Conservation (phyloP, 2,113 vertebrate species). For the Prolemur simus region DNA sequence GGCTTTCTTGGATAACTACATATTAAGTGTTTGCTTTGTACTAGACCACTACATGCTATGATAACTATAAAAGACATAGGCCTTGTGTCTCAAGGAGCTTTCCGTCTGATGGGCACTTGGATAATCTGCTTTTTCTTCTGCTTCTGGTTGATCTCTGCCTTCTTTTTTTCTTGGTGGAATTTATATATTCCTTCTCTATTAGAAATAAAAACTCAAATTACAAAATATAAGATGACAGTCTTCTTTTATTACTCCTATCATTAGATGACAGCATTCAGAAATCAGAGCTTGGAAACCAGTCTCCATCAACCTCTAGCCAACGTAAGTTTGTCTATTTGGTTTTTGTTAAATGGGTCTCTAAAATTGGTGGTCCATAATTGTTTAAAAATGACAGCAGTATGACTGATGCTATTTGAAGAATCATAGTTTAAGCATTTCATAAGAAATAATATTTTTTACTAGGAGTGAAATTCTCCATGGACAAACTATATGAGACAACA, state of each 20-base stretch:
- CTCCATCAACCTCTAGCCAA: constrained; percentile 22
- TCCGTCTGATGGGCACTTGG: neutral
- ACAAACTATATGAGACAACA: neutral
- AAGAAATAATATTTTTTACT: neutral
- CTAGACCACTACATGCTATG: neutral
- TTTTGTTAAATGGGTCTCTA: neutral
- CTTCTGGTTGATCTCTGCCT: neutral
- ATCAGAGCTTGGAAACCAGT: constrained; percentile 42
- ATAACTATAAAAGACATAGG: neutral
- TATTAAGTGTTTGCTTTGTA: neutral
- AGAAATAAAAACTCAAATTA: constrained; percentile 17
- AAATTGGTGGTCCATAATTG: neutral
- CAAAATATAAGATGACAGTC: constrained; percentile 31
- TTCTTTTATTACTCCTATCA: constrained; percentile 38
- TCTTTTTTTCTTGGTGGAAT: constrained; percentile 24
- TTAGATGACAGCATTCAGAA: constrained; percentile 69
- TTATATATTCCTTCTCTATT: constrained; percentile 45
- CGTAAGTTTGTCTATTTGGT: constrained; percentile 62
- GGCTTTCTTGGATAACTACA: neutral
- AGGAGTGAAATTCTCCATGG: neutral
- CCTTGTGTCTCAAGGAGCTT: neutral
- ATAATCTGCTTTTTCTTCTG: neutral
- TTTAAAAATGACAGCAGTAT: neutral
- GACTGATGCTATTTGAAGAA: constrained; percentile 25
- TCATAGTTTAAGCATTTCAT: neutral